Percentiles rank a stretch among this genome's conserved stretches.
phyloP scores from a whole-genome alignment of 2,888 invertebrate species.

The Parascotia fuliginaria region DNA sequence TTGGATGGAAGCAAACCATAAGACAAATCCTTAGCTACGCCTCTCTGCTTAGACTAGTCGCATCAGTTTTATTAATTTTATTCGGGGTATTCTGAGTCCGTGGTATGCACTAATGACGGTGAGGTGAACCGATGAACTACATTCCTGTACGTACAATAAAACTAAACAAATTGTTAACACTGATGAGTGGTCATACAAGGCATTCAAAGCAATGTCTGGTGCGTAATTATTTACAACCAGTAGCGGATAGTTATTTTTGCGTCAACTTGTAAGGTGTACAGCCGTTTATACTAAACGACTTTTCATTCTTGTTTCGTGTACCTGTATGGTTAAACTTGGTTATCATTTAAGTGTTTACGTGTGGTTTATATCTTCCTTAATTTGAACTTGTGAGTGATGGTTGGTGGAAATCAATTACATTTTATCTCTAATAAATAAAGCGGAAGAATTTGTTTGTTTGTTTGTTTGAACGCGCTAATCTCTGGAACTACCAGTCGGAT shows the following conservation, averaged over 20 bases:
- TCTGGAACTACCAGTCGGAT: too few relatives aligned
- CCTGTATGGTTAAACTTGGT: constrained; percentile 16
- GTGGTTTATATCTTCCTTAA: constrained; percentile 14
- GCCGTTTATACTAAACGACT: constrained; percentile 8
- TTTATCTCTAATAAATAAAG: too few relatives aligned
- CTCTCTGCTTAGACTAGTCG: constrained; percentile 32
- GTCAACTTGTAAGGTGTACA: constrained; percentile 25
- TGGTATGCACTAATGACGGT: constrained; percentile 64
- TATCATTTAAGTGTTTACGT: constrained; percentile 27
- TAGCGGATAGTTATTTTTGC: constrained; percentile 34
- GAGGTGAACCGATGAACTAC: constrained; percentile 50
- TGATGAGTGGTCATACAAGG: constrained; percentile 43
- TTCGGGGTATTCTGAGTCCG: constrained; percentile 64
- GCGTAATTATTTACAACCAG: constrained; percentile 46
- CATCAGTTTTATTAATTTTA: constrained; percentile 62
- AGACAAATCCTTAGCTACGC: constrained; percentile 46
- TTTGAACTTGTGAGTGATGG: neutral
- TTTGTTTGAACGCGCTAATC: too few relatives aligned
- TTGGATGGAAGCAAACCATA: constrained; percentile 5
- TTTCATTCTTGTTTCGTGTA: constrained; percentile 25
- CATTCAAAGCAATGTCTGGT: constrained; percentile 41
- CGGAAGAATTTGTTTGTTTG: too few relatives aligned
- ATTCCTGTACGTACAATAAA: constrained; percentile 54
- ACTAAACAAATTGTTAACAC: constrained; percentile 52
- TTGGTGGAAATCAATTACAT: too few relatives aligned